Evolutionary conservation across 2,888 invertebrate species (phyloP), one percentile per base, ranked within the genome.

Genomic region (Drosophila seclusa): DNA sequence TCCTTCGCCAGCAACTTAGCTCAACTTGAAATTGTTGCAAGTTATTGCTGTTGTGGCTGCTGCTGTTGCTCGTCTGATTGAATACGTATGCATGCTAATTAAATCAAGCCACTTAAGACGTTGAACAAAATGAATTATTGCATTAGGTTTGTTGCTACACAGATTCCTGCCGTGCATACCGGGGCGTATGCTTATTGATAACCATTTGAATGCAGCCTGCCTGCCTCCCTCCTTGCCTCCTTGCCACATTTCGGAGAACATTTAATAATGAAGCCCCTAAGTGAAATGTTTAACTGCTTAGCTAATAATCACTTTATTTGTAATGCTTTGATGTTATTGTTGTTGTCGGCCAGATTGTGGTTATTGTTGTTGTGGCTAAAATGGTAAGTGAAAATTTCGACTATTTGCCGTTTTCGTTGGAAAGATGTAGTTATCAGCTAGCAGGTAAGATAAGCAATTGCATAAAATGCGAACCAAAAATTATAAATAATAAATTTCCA

Each of bases 1-100:
- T 27, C 27, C 11, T 24, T 4, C 21, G 16, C 21, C 4, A 4
- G 42, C 21, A 42, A 7, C n/a, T 49, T 8, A 21, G 18, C 38
- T n/a, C 27, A 27, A 13, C 11, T 34, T 36, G 13, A 10, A 24
- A 21, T 29, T 67, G 50, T 52, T 40, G 40, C 40, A 18, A 21
- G 32, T 31, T 32, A n/a, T 42, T 16, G n/a, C n/a, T 40, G 13
- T 40, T n/a, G 24, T 13, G 13, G 38, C n/a, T 61, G 18, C 21
- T 61, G 52, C 27, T 31, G 31, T 21, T 52, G 38, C 11, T 54
- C 48, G 42, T 45, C 48, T 73, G 80, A 82, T 81, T 79, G 81
- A 80, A 86, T 76, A 82, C 70, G 74, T 78, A 78, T 82, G 52
- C 64, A 65, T 72, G 75, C 71, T 79, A 82, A 80, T 87, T 81